These are phyloP conservation scores for Psittacus erithacus DNA, from an alignment of 2,113 vertebrate genomes.

Conservation along the genomic window DNA sequence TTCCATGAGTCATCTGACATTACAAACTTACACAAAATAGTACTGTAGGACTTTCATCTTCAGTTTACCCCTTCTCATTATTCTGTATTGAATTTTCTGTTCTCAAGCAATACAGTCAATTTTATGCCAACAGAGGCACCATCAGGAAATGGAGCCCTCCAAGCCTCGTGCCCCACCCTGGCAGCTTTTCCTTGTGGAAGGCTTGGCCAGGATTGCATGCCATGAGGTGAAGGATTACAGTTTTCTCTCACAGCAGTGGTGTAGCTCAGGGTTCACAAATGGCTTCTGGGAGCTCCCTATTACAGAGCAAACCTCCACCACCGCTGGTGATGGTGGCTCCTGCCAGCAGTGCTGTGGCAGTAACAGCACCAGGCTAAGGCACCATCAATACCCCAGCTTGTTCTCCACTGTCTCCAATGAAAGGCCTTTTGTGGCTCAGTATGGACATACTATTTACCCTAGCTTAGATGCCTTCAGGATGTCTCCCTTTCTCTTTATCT, in stretches of 20 bases:
- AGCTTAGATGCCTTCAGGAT: not conserved
- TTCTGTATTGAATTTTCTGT: not conserved
- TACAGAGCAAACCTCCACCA: not conserved
- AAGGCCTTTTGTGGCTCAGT: not conserved
- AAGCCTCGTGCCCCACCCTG: not conserved
- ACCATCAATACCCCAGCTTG: not conserved
- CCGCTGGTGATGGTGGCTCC: not conserved
- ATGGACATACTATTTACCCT: not conserved
- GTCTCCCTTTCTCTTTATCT: not conserved
- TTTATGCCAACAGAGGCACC: not conserved
- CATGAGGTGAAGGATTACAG: not conserved
- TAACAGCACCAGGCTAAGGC: not conserved
- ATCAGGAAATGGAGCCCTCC: not conserved
- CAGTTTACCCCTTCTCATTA: not conserved
- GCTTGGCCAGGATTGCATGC: not conserved
- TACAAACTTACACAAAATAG: not conserved
- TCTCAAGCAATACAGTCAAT: not conserved
- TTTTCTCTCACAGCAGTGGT: not conserved
- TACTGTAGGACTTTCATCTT: not conserved
- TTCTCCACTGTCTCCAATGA: not conserved
- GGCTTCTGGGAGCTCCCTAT: not conserved
- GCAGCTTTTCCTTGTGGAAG: not conserved
- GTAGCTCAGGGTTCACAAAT: not conserved
- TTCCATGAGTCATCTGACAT: constrained; percentile 53
- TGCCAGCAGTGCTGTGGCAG: not conserved